Evolutionary conservation across 1,140 invertebrate genomes (phyloP), one percentile per base, ranked within the genome.

Genomic region (Tetramorium simillimum): DNA sequence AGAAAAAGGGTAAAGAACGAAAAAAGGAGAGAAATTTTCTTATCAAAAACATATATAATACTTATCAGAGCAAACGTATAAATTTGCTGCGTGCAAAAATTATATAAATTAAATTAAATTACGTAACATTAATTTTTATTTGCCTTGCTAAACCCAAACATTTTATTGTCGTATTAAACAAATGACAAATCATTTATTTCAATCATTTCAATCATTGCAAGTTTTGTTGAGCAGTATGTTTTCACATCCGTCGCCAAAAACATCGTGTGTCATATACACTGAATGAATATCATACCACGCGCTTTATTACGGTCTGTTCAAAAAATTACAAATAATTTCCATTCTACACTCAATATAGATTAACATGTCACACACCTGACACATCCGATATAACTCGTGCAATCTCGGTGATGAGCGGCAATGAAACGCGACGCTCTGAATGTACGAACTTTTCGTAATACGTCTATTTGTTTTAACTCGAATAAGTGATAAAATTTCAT

Each of bases 321-420:
- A 73, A 84, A 69, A 75, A 46, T 84, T 75, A 84, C 40, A 75
- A 75, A 75, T 75, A 72, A 46, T 60, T 84, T 84, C 5, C 40
- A 33, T 10, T 75, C n/a, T 21, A 10, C 51, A 73, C 33, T 84
- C 43, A 60, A 84, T 84, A 73, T 33, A 49, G 4, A 84, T 84
- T 84, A 84, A 73, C 56, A 12, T 60, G 28, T 84, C 58, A 62
- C 33, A 62, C 53, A 73, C 28, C 53, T 46, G 53, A 82, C 67
- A 62, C 1, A 43, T 58, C 24, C 51, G 10, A 12, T 40, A 4
- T 37, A 72, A 72, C 51, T 73, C 3, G 53, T 58, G 18, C 51
- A 82, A 82, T 82, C 56, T 82, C 67, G 46, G n/a, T 58, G 65
- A 72, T 60, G 65, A 82, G 67, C 24, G 18, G 7, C 67, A 58